A percentile compares a stretch with the other conserved stretches of the same genome.
These are phyloP conservation scores for Spondyliosoma cantharus DNA, from an alignment of 2,797 vertebrate genomes.

Conservation along the genomic window DNA sequence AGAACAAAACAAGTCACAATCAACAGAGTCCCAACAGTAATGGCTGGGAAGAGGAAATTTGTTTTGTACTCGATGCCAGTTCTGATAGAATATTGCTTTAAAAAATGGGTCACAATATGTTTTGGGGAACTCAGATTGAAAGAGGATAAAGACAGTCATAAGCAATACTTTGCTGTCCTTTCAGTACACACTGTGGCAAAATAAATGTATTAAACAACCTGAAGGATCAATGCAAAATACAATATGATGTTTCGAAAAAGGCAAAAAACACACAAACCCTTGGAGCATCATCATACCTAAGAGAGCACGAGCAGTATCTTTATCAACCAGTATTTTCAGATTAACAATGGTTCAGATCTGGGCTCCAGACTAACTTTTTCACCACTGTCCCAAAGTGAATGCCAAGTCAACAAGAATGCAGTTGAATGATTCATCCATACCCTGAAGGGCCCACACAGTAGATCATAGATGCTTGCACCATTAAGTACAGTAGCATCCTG, in stretches of 20 bases:
- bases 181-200: no score
- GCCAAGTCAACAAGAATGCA: not conserved
- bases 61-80: no score
- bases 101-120: not conserved
- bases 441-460: not conserved
- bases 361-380: no score
- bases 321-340: no score
- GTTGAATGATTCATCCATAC: not conserved
- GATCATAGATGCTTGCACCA: not conserved
- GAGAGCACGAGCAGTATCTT: no score
- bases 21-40: not conserved
- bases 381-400: no score
- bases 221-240: no score
- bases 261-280: no score
- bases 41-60: not conserved
- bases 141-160: not conserved
- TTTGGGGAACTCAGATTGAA: not conserved
- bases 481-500: not conserved
- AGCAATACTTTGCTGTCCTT: not conserved
- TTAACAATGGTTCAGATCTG: no score
- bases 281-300: no score
- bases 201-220: no score
- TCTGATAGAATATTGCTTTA: not conserved
- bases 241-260: no score
- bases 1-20: not conserved